phyloP scores from a whole-genome alignment of 2,113 vertebrate species.

The Myiozetetes cayanensis region DNA sequence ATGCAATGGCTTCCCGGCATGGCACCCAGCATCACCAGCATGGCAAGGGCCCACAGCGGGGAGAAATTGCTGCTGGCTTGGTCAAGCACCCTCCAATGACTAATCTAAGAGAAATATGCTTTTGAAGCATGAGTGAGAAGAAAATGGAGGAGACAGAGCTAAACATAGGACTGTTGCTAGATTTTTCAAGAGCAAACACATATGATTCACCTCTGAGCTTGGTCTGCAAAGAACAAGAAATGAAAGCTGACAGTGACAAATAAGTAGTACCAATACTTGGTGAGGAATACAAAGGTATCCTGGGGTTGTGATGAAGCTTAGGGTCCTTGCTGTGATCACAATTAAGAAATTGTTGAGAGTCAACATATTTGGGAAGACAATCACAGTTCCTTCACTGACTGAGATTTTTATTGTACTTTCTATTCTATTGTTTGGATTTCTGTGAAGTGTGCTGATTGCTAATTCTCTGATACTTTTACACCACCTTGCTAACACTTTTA shows the following conservation, averaged over 20 bases:
- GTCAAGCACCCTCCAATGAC: not conserved
- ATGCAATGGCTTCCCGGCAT: not conserved
- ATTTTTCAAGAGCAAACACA: not conserved
- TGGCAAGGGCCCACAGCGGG: not conserved
- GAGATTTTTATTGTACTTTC: constrained; percentile 16
- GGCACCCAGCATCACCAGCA: not conserved
- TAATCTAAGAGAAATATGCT: not conserved
- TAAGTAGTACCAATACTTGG: not conserved
- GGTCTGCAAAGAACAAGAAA: not conserved
- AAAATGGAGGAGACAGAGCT: not conserved
- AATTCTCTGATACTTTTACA: constrained; percentile 7
- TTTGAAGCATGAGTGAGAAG: not conserved
- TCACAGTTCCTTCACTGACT: not conserved
- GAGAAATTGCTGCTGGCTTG: constrained; percentile 1
- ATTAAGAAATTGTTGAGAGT: not conserved
- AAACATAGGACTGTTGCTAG: not conserved
- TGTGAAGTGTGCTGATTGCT: constrained; percentile 10
- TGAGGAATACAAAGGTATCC: not conserved
- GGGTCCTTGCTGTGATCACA: not conserved
- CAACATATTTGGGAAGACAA: not conserved
- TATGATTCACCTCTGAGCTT: not conserved
- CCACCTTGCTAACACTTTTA: not conserved
- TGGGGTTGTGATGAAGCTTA: not conserved
- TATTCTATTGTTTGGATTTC: constrained; percentile 1
- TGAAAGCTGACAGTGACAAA: not conserved